Conservation (phyloP, 2,888 invertebrate genomes). For the Taenaris catops region DNA sequence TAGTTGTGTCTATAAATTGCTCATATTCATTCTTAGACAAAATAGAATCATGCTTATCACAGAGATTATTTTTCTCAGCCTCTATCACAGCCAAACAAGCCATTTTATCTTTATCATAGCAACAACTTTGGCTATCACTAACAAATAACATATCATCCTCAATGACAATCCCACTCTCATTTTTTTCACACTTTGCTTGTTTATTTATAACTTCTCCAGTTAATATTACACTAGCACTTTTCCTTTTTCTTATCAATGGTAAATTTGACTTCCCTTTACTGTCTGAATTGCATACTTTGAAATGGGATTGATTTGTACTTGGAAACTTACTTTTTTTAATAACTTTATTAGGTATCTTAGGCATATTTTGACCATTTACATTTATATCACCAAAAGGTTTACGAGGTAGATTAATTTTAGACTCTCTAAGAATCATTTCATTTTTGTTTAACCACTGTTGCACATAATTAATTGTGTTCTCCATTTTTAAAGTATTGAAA, state of each 20-base stretch:
- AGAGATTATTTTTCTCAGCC: slow-evolving; percentile 33
- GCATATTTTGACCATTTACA: slow-evolving; percentile 32
- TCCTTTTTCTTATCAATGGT: slow-evolving; percentile 21
- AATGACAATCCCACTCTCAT: slow-evolving; percentile 53
- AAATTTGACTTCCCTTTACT: slow-evolving; percentile 7
- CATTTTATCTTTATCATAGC: slow-evolving; percentile 52
- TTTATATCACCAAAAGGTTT: slow-evolving; percentile 54
- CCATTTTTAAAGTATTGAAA: slow-evolving; percentile 38
- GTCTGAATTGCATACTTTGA: slow-evolving; percentile 11
- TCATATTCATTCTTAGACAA: not conserved
- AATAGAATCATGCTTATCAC: not conserved
- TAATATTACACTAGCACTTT: slow-evolving; percentile 10
- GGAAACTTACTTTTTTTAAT: slow-evolving; percentile 3
- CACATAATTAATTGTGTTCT: slow-evolving; percentile 44
- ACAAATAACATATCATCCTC: slow-evolving; percentile 49
- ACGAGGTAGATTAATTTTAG: slow-evolving; percentile 30
- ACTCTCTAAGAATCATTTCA: slow-evolving; percentile 25
- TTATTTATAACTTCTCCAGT: slow-evolving; percentile 12
- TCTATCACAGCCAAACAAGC: slow-evolving; percentile 50
- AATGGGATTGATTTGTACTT: slow-evolving; percentile 17
- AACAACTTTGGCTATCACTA: slow-evolving; percentile 43
- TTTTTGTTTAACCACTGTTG: slow-evolving; percentile 53
- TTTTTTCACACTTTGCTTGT: slow-evolving; percentile 29
- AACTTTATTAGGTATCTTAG: slow-evolving; percentile 4
- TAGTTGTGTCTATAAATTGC: no score